phyloP scores from a whole-genome alignment of 2,113 vertebrate species.

The Peromyscus californicus region DNA sequence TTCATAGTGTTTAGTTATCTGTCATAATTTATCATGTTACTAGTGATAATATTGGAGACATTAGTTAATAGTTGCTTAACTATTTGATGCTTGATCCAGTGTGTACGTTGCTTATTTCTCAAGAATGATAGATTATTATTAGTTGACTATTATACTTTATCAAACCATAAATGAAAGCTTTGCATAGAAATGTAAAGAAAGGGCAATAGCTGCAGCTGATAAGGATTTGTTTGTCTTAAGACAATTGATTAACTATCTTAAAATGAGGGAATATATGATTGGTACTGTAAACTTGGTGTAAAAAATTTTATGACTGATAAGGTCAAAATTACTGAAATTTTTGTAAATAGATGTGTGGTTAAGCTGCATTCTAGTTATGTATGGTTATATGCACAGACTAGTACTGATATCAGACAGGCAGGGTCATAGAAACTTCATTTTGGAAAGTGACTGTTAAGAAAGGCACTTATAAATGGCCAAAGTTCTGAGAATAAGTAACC shows the following conservation, averaged over 20 bases:
- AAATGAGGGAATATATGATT: not conserved
- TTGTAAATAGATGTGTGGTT: not conserved
- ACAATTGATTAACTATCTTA: not conserved
- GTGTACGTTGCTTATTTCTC: not conserved
- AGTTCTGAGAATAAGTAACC: not conserved
- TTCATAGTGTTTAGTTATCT: not conserved
- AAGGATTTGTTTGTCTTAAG: not conserved
- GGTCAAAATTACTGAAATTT: not conserved
- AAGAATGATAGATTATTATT: not conserved
- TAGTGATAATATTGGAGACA: not conserved
- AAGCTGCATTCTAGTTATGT: not conserved
- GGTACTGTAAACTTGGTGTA: not conserved
- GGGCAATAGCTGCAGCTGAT: not conserved
- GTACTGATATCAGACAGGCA: not conserved
- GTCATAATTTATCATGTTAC: not conserved
- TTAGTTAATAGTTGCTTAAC: not conserved
- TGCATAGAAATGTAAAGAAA: not conserved
- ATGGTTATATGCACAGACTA: not conserved
- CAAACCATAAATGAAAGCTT: not conserved
- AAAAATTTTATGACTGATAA: not conserved
- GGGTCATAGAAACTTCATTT: not conserved
- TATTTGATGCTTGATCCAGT: not conserved
- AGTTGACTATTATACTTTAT: not conserved
- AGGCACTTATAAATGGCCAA: not conserved
- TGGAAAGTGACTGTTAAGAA: not conserved